These are phyloP conservation scores for Epiblema foenella DNA, from an alignment of 2,888 invertebrate genomes.

Conservation along the genomic window DNA sequence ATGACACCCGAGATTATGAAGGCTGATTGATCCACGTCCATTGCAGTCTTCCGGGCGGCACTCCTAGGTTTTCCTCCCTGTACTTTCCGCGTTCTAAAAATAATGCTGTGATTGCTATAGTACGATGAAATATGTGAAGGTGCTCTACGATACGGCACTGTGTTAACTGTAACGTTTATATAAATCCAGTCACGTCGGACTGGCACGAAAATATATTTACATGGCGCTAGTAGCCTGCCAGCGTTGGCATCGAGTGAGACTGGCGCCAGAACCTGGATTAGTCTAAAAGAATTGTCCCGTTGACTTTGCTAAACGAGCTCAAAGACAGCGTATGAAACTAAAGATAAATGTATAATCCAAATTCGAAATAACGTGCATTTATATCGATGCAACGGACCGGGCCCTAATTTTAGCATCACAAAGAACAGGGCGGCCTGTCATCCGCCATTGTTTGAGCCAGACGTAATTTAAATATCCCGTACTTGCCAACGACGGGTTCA, in stretches of 20 bases:
- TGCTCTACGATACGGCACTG: no score
- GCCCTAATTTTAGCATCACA: conserved; percentile 76
- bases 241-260: no score
- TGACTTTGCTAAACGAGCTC: no score
- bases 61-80: conserved; percentile 15
- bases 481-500: conserved; percentile 60
- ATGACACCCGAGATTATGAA: conserved; percentile 17
- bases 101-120: background rate
- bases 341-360: conserved; percentile 9
- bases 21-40: conserved; percentile 31
- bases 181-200: no score
- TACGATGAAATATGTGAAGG: background rate
- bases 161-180: no score
- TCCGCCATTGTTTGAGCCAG: conserved; percentile 75
- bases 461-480: conserved; percentile 79
- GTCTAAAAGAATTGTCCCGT: no score
- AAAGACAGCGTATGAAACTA: background rate
- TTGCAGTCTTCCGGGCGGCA: conserved; percentile 14
- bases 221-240: no score
- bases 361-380: conserved; percentile 20
- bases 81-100: conserved; percentile 24
- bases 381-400: conserved; percentile 48
- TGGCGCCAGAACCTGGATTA: no score
- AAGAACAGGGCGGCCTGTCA: conserved; percentile 70
- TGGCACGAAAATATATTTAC: no score